Percentiles rank a stretch among this genome's conserved stretches.
Conservation (phyloP, 2,888 invertebrate species). For the Mesorhabditis spiculigera region DNA sequence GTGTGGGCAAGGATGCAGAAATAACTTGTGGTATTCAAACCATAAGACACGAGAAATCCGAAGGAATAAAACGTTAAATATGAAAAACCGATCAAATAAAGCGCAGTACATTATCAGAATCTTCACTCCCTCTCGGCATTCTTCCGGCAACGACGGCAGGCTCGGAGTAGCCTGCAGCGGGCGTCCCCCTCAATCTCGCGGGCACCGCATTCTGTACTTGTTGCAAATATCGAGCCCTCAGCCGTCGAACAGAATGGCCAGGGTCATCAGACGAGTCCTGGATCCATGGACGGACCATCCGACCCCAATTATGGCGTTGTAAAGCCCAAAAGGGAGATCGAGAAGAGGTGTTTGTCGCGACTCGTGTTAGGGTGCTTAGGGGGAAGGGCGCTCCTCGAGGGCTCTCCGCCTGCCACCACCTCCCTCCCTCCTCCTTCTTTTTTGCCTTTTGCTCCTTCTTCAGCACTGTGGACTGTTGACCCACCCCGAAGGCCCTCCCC, state of each 20-base stretch:
- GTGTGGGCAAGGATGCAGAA: too few species aligned
- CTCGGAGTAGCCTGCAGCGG: neutral
- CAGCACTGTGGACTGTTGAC: slow-evolving; percentile 5
- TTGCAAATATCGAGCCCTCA: slow-evolving; percentile 4
- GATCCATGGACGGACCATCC: neutral
- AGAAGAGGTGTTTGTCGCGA: slow-evolving; percentile 5
- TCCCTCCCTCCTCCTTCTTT: neutral
- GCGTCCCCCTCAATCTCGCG: neutral
- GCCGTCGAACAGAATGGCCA: neutral
- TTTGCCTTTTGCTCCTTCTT: too few species aligned
- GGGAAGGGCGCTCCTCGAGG: slow-evolving; percentile 3
- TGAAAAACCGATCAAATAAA: too few species aligned
- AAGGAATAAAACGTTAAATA: too few species aligned
- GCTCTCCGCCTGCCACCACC: neutral
- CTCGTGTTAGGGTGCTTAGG: slow-evolving; percentile 6
- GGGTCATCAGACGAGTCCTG: neutral
- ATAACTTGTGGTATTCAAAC: too few species aligned
- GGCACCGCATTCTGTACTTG: neutral
- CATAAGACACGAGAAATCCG: too few species aligned
- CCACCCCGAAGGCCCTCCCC: neutral
- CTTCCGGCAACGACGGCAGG: neutral
- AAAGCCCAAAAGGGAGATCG: neutral
- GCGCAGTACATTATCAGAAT: neutral
- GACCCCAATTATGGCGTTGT: neutral
- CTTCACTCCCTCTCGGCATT: neutral